These are phyloP conservation scores for Sebastes elongatus DNA, from an alignment of 2,797 vertebrate species.

Conservation along the genomic window DNA sequence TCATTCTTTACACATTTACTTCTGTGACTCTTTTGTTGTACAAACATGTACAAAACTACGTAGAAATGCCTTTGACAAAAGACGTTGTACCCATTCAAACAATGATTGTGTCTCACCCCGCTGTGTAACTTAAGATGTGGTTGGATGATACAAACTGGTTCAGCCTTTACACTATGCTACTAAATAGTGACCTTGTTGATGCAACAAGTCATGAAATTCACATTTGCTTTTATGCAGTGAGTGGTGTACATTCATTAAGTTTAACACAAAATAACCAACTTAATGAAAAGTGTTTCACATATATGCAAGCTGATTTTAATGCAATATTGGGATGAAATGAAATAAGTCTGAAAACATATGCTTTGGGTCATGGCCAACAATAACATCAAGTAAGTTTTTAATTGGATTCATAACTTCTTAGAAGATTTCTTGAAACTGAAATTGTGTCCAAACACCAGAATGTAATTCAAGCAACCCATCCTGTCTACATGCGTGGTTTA, in stretches of 20 bases:
- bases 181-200: not conserved
- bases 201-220: not conserved
- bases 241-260: too few relatives aligned
- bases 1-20: not conserved
- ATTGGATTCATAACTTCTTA: too few relatives aligned
- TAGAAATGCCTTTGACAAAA: not conserved
- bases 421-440: too few relatives aligned
- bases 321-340: rapidly evolving
- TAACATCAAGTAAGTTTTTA: too few relatives aligned
- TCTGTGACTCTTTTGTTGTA: not conserved
- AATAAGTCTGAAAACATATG: rapidly evolving
- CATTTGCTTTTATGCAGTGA: too few relatives aligned
- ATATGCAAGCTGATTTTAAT: too few relatives aligned
- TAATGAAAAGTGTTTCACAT: too few relatives aligned
- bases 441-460: too few relatives aligned
- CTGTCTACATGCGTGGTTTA: too few relatives aligned
- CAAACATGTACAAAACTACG: not conserved
- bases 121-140: not conserved
- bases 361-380: too few relatives aligned
- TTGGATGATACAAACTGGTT: not conserved
- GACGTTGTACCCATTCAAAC: rapidly evolving
- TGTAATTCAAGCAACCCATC: too few relatives aligned
- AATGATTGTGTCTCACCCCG: not conserved
- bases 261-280: rapidly evolving
- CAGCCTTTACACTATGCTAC: not conserved